These are phyloP conservation scores for Echiichthys vipera DNA, from an alignment of 2,797 vertebrate species.

Conservation along the genomic window DNA sequence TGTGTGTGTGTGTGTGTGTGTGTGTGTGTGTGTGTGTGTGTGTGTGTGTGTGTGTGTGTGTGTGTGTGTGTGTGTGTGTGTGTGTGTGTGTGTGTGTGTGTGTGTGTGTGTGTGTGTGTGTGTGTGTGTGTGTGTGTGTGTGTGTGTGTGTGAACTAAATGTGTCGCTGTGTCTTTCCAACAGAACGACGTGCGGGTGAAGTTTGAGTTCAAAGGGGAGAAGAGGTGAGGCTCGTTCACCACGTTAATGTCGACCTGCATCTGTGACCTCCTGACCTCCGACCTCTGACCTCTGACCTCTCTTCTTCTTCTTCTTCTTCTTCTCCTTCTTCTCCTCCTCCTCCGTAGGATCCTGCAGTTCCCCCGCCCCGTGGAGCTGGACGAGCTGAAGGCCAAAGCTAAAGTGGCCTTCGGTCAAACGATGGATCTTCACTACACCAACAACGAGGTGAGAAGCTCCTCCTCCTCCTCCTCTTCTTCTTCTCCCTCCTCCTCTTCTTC, in stretches of 20 bases:
- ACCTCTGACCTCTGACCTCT: no score
- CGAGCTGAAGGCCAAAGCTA: conserved; percentile 93
- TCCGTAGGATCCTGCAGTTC: conserved; percentile 93
- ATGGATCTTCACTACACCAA: conserved; percentile 99
- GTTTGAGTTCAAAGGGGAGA: conserved; percentile 99
- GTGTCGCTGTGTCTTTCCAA: conserved; percentile 57
- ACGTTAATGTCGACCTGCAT: background rate
- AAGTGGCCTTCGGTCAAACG: conserved; percentile 94
- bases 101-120: no score
- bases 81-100: no score
- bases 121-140: no score
- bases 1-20: no score
- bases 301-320: no score
- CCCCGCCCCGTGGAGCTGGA: conserved; percentile 93
- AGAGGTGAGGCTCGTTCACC: conserved; percentile 87
- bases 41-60: no score
- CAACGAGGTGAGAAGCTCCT: conserved; percentile 92
- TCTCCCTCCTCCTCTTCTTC: no score
- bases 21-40: no score
- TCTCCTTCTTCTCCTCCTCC: no score
- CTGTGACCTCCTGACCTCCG: conserved; percentile 24
- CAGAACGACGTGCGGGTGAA: conserved; percentile 98
- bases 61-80: no score
- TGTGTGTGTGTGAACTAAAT: background rate
- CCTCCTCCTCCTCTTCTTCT: no score